phyloP scores from a whole-genome alignment of 2,113 vertebrate genomes.

The Turnix velox region DNA sequence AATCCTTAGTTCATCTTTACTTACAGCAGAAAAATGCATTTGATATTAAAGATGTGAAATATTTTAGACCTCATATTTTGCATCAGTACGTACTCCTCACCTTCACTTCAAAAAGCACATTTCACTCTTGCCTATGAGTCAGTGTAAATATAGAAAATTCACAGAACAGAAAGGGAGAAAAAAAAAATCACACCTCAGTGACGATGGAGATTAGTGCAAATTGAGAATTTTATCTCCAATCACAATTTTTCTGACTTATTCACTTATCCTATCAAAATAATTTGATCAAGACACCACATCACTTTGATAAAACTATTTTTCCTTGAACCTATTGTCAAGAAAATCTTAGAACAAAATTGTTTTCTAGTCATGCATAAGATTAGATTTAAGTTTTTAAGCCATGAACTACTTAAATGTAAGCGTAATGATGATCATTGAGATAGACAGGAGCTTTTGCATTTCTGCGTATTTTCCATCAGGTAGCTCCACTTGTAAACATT shows the following conservation, averaged over 20 bases:
- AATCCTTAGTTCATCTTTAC: not conserved
- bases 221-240: not conserved
- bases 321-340: not conserved
- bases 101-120: not conserved
- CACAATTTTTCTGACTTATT: not conserved
- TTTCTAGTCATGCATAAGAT: not conserved
- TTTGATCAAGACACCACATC: not conserved
- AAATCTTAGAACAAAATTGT: not conserved
- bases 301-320: not conserved
- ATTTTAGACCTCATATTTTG: not conserved
- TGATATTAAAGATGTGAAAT: not conserved
- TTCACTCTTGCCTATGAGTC: not conserved
- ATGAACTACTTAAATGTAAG: not conserved
- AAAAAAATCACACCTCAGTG: rapidly evolving
- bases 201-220: not conserved
- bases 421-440: not conserved
- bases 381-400: not conserved
- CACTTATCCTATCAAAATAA: not conserved
- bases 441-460: not conserved
- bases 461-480: not conserved
- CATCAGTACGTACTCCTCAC: not conserved
- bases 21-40: not conserved
- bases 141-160: not conserved
- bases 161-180: not conserved
- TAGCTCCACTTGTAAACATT: not conserved